Conservation (phyloP, 2,113 vertebrate genomes). For the Rhynchomys soricoides region DNA sequence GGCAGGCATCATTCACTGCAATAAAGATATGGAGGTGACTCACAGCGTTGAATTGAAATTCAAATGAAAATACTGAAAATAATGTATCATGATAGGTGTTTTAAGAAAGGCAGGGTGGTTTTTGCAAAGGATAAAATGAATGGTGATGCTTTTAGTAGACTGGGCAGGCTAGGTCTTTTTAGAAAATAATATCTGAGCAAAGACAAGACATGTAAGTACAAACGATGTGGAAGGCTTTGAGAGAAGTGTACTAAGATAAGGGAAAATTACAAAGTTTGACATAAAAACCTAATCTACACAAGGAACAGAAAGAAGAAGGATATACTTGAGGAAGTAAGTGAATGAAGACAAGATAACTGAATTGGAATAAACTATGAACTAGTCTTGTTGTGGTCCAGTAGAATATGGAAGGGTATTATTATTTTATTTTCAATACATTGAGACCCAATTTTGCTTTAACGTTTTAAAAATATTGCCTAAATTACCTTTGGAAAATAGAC, state of each 20-base stretch:
- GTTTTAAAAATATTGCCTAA: background rate
- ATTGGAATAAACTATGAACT: background rate
- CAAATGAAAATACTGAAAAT: background rate
- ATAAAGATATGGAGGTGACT: background rate
- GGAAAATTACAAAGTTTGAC: background rate
- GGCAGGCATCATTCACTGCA: background rate
- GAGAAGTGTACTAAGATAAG: background rate
- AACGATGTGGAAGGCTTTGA: background rate
- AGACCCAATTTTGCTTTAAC: background rate
- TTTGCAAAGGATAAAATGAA: background rate
- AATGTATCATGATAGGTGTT: background rate
- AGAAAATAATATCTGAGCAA: background rate
- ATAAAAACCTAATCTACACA: background rate
- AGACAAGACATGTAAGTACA: background rate
- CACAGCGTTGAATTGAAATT: constrained; percentile 36
- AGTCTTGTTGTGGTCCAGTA: background rate
- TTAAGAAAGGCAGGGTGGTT: background rate
- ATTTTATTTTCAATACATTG: background rate
- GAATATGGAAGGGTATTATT: background rate
- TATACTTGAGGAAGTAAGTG: background rate
- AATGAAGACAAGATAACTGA: background rate
- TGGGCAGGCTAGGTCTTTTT: background rate
- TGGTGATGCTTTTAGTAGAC: background rate
- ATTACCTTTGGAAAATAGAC: background rate
- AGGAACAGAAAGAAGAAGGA: background rate